Percentiles rank a stretch among this genome's conserved stretches.
Conservation (phyloP, 2,888 invertebrate genomes). For the Metacarcinus magister region DNA sequence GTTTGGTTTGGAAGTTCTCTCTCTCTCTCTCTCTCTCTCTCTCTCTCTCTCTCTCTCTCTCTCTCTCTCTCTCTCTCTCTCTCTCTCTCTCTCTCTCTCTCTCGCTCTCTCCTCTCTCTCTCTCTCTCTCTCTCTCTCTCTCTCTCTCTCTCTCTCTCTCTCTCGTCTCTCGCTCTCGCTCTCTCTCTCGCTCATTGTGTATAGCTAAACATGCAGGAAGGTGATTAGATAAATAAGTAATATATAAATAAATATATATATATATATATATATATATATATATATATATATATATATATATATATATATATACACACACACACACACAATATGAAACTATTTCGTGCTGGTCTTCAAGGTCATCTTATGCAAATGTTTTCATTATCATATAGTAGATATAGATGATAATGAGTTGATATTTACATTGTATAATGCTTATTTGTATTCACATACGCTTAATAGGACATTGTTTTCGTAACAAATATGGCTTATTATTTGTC, state of each 20-base stretch:
- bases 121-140: not conserved
- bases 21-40: not conserved
- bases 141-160: not conserved
- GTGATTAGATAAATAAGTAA: not conserved
- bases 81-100: not conserved
- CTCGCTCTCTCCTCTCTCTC: not conserved
- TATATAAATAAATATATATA: conserved; percentile 43
- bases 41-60: not conserved
- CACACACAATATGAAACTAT: not conserved
- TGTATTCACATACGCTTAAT: not conserved
- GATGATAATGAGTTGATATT: conserved; percentile 42
- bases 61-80: not conserved
- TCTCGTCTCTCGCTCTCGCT: not conserved
- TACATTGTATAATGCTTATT: conserved; percentile 32
- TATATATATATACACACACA: not conserved
- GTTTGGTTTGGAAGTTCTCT: not conserved
- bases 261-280: conserved; percentile 63
- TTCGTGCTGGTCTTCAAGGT: not conserved
- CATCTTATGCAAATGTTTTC: conserved; percentile 37
- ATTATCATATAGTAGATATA: conserved; percentile 31
- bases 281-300: conserved; percentile 43
- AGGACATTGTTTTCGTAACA: conserved; percentile 8
- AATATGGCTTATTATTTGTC: conserved; percentile 33
- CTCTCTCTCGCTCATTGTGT: not conserved
- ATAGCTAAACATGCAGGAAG: not conserved